A percentile compares a stretch with the other conserved stretches of the same genome.
phyloP scores from a whole-genome alignment of 2,797 vertebrate species.

The Loriculus beryllinus region DNA sequence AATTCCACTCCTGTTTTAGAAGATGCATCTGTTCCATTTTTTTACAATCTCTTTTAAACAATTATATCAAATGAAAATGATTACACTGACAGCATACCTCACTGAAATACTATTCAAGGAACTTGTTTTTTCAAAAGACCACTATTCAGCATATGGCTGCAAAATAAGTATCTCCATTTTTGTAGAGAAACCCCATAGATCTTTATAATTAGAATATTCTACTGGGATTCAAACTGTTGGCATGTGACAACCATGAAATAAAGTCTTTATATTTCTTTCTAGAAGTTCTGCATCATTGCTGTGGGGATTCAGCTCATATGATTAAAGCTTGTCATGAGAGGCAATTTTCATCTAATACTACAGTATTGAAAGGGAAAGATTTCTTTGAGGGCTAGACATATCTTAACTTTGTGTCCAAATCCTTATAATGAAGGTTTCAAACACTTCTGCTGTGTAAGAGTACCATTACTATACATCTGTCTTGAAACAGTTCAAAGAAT shows the following conservation, averaged over 20 bases:
- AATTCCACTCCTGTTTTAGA: neutral
- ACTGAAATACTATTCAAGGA: conserved; percentile 2
- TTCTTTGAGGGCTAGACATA: neutral
- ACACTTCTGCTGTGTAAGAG: neutral
- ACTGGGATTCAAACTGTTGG: conserved; percentile 15
- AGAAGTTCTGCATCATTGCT: neutral
- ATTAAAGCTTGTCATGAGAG: neutral
- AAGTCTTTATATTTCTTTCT: neutral
- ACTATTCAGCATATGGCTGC: neutral
- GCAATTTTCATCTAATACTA: neutral
- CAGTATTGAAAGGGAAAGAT: neutral
- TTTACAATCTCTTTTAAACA: neutral
- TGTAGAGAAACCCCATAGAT: conserved; percentile 21
- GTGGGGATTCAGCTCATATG: neutral
- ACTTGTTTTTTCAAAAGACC: conserved; percentile 5
- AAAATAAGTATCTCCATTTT: neutral
- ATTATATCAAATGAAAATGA: conserved; percentile 33
- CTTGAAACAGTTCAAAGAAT: neutral
- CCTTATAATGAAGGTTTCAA: neutral
- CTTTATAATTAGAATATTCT: conserved; percentile 16
- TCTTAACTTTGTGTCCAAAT: neutral
- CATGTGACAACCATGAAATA: neutral
- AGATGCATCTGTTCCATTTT: neutral
- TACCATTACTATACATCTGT: neutral
- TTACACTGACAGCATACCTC: conserved; percentile 6